These are phyloP conservation scores for Catonia carolina DNA, from an alignment of 2,888 invertebrate genomes.

Conservation along the genomic window DNA sequence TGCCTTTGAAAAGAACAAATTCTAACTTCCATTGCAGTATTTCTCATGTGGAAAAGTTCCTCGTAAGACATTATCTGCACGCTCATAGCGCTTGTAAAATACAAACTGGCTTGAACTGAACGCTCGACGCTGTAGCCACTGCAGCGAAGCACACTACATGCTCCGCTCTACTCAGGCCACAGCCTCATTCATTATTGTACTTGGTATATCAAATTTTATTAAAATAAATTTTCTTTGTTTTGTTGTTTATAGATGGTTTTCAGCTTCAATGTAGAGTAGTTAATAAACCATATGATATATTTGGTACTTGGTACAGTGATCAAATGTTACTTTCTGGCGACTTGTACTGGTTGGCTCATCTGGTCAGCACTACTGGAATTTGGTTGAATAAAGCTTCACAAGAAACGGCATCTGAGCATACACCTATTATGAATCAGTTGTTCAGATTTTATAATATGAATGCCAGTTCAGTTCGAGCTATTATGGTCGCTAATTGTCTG, in stretches of 20 bases:
- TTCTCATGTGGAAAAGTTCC: no score
- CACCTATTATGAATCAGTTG: constrained; percentile 66
- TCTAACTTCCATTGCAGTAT: no score
- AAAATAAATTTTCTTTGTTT: no score
- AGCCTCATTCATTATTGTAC: no score
- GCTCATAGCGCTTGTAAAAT: no score
- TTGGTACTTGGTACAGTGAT: constrained; percentile 85
- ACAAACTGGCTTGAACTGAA: no score
- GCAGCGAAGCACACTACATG: no score
- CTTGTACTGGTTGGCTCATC: constrained; percentile 69
- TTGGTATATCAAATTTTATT: no score
- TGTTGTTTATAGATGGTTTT: constrained; percentile 54
- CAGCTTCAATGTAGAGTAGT: constrained; percentile 64
- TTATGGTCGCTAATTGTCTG: constrained; percentile 52
- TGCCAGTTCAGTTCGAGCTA: constrained; percentile 68
- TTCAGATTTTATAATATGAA: constrained; percentile 70
- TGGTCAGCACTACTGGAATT: constrained; percentile 64
- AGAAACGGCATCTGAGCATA: constrained; percentile 68
- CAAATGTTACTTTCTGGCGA: constrained; percentile 72
- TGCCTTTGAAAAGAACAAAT: no score
- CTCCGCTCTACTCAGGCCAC: no score
- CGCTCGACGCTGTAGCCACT: no score
- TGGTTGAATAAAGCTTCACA: constrained; percentile 76
- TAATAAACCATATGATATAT: constrained; percentile 81
- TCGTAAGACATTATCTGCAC: no score